Percentiles rank a stretch among this genome's conserved stretches.
phyloP scores from a whole-genome alignment of 2,888 invertebrate species.

The Polyommatus icarus region DNA sequence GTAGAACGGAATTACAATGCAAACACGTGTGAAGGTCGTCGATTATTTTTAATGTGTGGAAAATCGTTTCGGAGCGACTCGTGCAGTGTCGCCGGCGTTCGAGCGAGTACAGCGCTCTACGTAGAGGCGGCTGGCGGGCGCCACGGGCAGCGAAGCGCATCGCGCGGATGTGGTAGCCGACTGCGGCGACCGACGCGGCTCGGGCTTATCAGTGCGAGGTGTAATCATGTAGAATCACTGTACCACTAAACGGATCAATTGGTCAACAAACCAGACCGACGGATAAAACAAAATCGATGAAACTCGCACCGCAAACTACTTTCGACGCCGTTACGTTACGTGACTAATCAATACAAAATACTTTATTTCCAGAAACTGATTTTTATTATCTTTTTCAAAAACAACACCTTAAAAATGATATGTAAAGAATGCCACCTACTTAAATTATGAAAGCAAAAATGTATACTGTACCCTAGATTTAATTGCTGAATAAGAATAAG shows the following conservation, averaged over 20 bases:
- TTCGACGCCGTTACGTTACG: constrained; percentile 27
- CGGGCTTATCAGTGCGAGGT: constrained; percentile 50
- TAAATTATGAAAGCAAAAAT: too few relatives aligned
- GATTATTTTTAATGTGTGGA: constrained; percentile 61
- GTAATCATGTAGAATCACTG: constrained; percentile 59
- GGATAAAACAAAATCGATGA: constrained; percentile 37
- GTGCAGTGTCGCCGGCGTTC: constrained; percentile 36
- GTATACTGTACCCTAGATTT: too few relatives aligned
- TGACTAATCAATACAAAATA: constrained; percentile 24
- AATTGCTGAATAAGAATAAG: too few relatives aligned
- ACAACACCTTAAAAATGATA: not conserved
- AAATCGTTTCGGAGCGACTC: constrained; percentile 48
- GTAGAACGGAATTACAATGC: constrained; percentile 40
- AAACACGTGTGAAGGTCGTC: constrained; percentile 66
- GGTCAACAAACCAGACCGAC: constrained; percentile 38
- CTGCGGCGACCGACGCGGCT: constrained; percentile 38
- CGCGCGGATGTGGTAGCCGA: constrained; percentile 43
- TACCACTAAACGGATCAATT: constrained; percentile 41
- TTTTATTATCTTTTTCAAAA: not conserved
- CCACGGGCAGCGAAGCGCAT: constrained; percentile 39
- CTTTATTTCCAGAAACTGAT: not conserved
- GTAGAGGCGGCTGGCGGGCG: constrained; percentile 28
- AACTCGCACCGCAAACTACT: constrained; percentile 29
- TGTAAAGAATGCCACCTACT: too few relatives aligned
- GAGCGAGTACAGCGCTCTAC: constrained; percentile 35